Evolutionary conservation across 2,113 vertebrate genomes (phyloP).

Genomic region (Bufo gargarizans): DNA sequence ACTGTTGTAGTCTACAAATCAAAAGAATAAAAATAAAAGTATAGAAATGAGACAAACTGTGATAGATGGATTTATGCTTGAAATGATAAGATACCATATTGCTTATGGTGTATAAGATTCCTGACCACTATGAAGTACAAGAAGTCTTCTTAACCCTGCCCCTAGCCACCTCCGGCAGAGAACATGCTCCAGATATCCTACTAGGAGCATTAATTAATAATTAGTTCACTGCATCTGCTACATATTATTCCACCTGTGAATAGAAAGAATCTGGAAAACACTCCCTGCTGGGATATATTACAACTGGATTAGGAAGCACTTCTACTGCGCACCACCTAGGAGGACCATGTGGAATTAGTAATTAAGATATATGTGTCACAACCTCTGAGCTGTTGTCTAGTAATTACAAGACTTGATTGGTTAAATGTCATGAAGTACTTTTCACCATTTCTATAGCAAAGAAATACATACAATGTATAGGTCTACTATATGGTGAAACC

Average conservation of each 20-base stretch:
- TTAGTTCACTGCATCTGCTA: slow-evolving; percentile 19
- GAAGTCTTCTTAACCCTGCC: neutral
- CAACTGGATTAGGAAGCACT: slow-evolving; percentile 15
- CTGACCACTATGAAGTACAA: neutral
- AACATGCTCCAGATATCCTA: neutral
- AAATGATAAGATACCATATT: neutral
- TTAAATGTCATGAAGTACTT: neutral
- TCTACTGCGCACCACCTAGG: slow-evolving; percentile 9
- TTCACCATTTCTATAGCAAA: neutral
- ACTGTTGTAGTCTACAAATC: neutral
- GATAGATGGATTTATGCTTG: neutral
- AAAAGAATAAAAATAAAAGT: neutral
- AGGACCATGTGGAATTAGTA: slow-evolving; percentile 7
- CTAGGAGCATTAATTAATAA: slow-evolving; percentile 21
- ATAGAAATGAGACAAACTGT: neutral
- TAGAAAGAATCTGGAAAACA: slow-evolving; percentile 23
- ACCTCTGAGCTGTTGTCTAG: neutral
- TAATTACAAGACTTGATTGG: neutral
- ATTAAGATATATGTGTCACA: slow-evolving; percentile 31
- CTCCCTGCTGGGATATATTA: slow-evolving; percentile 7
- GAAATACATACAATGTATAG: too few species aligned
- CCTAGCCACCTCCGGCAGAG: neutral
- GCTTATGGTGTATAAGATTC: neutral
- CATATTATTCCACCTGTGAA: slow-evolving; percentile 24
- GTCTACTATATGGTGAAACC: too few species aligned